Evolutionary conservation across 2,113 vertebrate species (phyloP), one percentile per base, ranked within the genome.

Genomic region (Elephas maximus): DNA sequence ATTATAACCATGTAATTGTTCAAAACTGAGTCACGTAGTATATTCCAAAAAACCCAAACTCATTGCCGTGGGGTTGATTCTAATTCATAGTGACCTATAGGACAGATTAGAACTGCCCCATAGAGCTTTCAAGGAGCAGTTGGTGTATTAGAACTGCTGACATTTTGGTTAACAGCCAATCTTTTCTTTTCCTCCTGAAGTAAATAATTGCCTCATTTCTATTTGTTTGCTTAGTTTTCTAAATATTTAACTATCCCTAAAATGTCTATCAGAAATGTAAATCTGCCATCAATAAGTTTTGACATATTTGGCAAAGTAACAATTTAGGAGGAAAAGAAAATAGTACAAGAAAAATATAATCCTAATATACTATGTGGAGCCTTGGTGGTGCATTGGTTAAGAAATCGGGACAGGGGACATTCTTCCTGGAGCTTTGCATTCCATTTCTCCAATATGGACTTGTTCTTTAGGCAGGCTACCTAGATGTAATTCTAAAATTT

Each of bases 281-380:
- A 93, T 95, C 78, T 88, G 11, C 20, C 74, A 20, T 77, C 48
- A 78, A 9, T 69, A 87, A 63, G 26, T 14, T 8, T 71, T 69
- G 28, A 73, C 51, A 84, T 9, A 84, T n/a, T 69, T 88, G 60
- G 26, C 71, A 90, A 65, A 71, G 60, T 73, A 84, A 94, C 30
- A 80, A 8, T 33, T 85, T 96, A 41, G 3, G 9, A 74, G 57
- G 8, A 73, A 93, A 90, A 78, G 37, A 91, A 90, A 87, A 96
- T 2, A 89, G 18, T 51, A 81, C 12, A 67, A 87, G 33, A 90
- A 83, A 93, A 93, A 88, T 33, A 77, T 41, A 82, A 91, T 33
- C 14, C 24, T 41, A 37, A 37, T 37, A 37, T 37, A 37, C 37
- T 37, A 37, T 37, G 37, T 37, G 37, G 37, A 37, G 37, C 37